phyloP scores from a whole-genome alignment of 2,113 vertebrate genomes.

The Caracal caracal region DNA sequence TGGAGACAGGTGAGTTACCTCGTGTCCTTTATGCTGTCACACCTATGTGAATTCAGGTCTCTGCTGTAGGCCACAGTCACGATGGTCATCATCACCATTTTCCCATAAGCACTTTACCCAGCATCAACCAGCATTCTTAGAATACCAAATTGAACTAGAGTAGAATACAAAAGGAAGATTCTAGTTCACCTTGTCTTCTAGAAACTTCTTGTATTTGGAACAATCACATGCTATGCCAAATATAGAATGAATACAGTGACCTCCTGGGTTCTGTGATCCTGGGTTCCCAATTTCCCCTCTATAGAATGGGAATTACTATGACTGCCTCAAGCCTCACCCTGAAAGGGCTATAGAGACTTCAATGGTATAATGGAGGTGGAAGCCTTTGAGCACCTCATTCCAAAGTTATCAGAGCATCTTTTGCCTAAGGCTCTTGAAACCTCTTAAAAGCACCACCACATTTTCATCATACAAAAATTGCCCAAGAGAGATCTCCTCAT shows the following conservation, averaged over 20 bases:
- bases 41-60: background rate
- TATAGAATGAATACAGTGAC: background rate
- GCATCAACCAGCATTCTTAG: background rate
- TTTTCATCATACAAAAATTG: constrained; percentile 73
- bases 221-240: background rate
- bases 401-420: constrained; percentile 75
- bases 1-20: background rate
- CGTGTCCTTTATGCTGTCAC: background rate
- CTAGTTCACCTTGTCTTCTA: background rate
- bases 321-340: background rate
- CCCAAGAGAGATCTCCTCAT: constrained; percentile 70
- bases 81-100: background rate
- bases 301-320: background rate
- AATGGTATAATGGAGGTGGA: constrained; percentile 37
- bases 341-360: constrained; percentile 23
- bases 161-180: background rate
- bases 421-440: constrained; percentile 71
- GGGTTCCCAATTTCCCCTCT: background rate
- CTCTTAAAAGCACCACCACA: constrained; percentile 69
- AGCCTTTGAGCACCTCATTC: constrained; percentile 47
- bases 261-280: background rate
- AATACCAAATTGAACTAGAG: background rate
- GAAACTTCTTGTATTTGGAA: background rate
- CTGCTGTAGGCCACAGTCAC: background rate
- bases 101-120: background rate